A percentile compares a stretch with the other conserved stretches of the same genome.
phyloP scores from a whole-genome alignment of 2,113 vertebrate species.

The Pavo muticus region DNA sequence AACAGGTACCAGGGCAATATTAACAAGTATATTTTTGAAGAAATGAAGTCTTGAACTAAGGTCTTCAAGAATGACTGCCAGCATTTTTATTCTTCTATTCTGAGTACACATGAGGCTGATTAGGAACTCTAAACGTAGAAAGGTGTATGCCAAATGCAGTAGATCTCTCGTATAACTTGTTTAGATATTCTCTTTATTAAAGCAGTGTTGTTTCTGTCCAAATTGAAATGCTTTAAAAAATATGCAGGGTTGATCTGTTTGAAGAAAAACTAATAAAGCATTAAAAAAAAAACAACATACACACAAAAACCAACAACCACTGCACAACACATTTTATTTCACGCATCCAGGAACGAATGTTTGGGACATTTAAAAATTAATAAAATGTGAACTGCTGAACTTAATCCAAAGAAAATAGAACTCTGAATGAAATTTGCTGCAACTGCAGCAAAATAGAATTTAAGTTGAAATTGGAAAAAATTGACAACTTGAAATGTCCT shows the following conservation, averaged over 20 bases:
- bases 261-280: background rate
- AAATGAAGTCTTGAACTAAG: background rate
- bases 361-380: background rate
- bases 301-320: background rate
- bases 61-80: background rate
- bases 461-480: background rate
- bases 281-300: background rate
- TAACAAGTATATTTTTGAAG: background rate
- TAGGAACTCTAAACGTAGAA: background rate
- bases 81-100: background rate
- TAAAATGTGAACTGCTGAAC: background rate
- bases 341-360: background rate
- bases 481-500: background rate
- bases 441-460: background rate
- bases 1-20: background rate
- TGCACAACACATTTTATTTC: background rate
- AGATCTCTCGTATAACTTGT: background rate
- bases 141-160: background rate
- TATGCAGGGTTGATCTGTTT: background rate
- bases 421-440: background rate
- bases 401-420: background rate
- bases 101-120: background rate
- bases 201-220: background rate
- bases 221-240: background rate
- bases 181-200: background rate